These are phyloP conservation scores for Coleophora flavipennella DNA, from an alignment of 2,888 invertebrate species.

Conservation along the genomic window DNA sequence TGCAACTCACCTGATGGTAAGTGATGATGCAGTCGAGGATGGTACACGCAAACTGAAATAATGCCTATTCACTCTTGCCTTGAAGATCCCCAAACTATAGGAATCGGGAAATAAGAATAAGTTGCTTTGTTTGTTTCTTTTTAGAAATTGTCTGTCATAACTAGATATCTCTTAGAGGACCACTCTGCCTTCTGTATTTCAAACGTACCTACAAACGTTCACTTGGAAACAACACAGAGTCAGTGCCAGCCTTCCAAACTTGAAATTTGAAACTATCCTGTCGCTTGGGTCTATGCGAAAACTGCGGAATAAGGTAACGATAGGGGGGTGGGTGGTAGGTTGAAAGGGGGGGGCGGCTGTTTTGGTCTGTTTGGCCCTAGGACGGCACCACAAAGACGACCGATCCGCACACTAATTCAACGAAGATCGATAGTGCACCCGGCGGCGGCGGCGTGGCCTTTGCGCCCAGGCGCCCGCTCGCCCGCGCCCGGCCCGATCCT, in stretches of 20 bases:
- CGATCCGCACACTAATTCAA: constrained; percentile 72
- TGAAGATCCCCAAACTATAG: too few species aligned
- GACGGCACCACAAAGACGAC: constrained; percentile 68
- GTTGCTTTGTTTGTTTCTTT: too few species aligned
- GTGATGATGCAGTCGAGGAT: too few species aligned
- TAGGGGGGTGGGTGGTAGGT: constrained; percentile 33
- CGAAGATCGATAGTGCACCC: constrained; percentile 70
- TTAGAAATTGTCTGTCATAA: too few species aligned
- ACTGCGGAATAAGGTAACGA: constrained; percentile 46
- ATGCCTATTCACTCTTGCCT: too few species aligned
- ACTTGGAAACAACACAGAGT: too few species aligned
- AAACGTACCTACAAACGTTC: too few species aligned
- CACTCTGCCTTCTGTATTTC: too few species aligned
- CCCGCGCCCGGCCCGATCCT: constrained; percentile 8
- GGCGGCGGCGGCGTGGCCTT: constrained; percentile 61
- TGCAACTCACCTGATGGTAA: too few species aligned
- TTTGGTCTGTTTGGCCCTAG: constrained; percentile 72
- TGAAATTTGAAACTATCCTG: constrained; percentile 16
- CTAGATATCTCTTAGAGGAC: too few species aligned
- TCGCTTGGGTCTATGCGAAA: constrained; percentile 36
- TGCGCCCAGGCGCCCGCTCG: constrained; percentile 41
- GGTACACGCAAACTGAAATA: too few species aligned
- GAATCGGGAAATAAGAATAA: too few species aligned
- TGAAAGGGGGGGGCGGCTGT: constrained; percentile 51
- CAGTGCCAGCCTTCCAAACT: constrained; percentile 1